phyloP scores from a whole-genome alignment of 2,113 vertebrate species.

The Struthidea cinerea region DNA sequence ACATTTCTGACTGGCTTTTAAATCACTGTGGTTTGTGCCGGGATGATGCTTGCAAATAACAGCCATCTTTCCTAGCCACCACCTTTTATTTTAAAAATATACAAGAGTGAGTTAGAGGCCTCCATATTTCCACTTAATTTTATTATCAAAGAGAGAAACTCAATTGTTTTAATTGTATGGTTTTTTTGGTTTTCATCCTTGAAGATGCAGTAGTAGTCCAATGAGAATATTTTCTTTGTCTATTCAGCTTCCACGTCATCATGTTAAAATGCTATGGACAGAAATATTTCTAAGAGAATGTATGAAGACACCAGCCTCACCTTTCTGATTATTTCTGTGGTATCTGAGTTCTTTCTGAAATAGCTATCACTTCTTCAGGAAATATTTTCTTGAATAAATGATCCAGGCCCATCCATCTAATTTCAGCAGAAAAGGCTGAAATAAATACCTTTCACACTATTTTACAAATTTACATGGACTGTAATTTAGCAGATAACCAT shows the following conservation, averaged over 20 bases:
- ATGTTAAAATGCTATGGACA: not conserved
- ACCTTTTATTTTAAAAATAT: not conserved
- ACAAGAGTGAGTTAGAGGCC: not conserved
- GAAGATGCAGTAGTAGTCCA: not conserved
- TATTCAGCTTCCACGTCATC: not conserved
- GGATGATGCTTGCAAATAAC: not conserved
- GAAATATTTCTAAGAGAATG: not conserved
- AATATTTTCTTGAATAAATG: not conserved
- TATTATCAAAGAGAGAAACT: not conserved
- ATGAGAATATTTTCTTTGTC: not conserved
- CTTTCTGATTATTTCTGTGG: not conserved
- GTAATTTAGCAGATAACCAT: not conserved
- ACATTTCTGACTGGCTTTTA: not conserved
- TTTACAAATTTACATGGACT: not conserved
- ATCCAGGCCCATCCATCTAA: not conserved
- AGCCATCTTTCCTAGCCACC: not conserved
- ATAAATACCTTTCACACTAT: not conserved
- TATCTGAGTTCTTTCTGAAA: not conserved
- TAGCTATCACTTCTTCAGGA: not conserved
- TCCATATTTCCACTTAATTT: not conserved
- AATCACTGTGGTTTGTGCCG: not conserved
- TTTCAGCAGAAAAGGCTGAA: not conserved
- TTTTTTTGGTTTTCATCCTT: not conserved
- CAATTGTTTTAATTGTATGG: not conserved
- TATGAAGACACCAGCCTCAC: not conserved